Evolutionary conservation across 2,888 invertebrate genomes (phyloP), one percentile per base, ranked within the genome.

Genomic region (Vanessa cardui): DNA sequence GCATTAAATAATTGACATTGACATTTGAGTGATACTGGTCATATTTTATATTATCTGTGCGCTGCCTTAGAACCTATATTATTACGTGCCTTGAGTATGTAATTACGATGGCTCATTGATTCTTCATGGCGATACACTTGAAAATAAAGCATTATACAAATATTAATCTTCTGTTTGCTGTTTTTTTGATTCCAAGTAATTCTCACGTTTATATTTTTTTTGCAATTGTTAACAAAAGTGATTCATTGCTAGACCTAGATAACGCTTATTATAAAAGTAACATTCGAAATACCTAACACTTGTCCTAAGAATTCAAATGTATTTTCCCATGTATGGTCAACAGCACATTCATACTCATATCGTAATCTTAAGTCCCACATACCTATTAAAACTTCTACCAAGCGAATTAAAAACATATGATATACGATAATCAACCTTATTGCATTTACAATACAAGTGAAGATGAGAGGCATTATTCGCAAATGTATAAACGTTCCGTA

Each of bases 401-500:
- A 56, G 33, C 39, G 54, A 69, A 64, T 64, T 69, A 69, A 70
- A 68, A 71, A 66, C 33, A 62, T 63, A 61, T 65, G 56, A 49
- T 68, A 59, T 16, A 47, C 49, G 31, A 74, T 68, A 66, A 69
- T 58, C 18, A 68, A 71, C 69, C 54, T 66, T 76, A 74, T 52
- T 58, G 4, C 9, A 7, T 20, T 44, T 18, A 21, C 18, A 31
- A 62, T 66, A 68, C 64, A 70, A 67, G 65, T 54, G 58, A 61
- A 66, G 61, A 61, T 64, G 58, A 47, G 50, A 54, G 58, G 21
- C 67, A 68, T 54, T 58, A 70, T 67, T 60, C 52, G 52, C 58
- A 68, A 64, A 52, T 59, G 52, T 16, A 49, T 49, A 62, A 67
- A 58, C 59, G 77, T 75, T 73, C 70, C 71, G 80, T 88, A 89